Conservation (phyloP, 2,797 vertebrate species). For the Echeneis naucrates region DNA sequence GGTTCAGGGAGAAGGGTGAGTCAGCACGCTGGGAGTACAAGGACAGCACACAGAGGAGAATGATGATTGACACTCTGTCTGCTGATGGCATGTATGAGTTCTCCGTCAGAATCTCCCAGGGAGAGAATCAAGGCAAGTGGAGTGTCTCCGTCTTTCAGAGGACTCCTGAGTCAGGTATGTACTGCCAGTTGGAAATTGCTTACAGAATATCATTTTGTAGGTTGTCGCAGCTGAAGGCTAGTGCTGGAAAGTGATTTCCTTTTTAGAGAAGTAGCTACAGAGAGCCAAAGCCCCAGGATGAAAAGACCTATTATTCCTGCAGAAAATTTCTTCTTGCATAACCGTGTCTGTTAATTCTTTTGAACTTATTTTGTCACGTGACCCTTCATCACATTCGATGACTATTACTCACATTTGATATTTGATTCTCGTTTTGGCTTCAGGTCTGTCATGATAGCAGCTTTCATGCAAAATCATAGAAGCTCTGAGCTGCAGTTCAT, state of each 20-base stretch:
- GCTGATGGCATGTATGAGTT: conserved; percentile 98
- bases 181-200: conserved; percentile 31
- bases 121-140: conserved; percentile 91
- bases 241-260: conserved; percentile 15
- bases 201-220: background rate
- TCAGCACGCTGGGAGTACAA: conserved; percentile 96
- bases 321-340: conserved; percentile 39
- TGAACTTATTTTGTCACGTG: conserved; percentile 33
- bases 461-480: conserved; percentile 56
- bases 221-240: background rate
- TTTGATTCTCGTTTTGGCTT: conserved; percentile 58
- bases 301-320: conserved; percentile 22
- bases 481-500: conserved; percentile 66
- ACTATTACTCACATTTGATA: conserved; percentile 49
- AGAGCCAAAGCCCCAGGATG: conserved; percentile 10
- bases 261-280: background rate
- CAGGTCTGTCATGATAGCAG: conserved; percentile 46
- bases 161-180: conserved; percentile 95
- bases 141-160: conserved; percentile 94
- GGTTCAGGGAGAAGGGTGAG: conserved; percentile 96
- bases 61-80: conserved; percentile 88
- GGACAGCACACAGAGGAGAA: conserved; percentile 86
- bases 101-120: conserved; percentile 91
- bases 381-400: conserved; percentile 55
- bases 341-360: conserved; percentile 33